Conservation (phyloP, 2,113 vertebrate genomes). For the Motacilla alba region DNA sequence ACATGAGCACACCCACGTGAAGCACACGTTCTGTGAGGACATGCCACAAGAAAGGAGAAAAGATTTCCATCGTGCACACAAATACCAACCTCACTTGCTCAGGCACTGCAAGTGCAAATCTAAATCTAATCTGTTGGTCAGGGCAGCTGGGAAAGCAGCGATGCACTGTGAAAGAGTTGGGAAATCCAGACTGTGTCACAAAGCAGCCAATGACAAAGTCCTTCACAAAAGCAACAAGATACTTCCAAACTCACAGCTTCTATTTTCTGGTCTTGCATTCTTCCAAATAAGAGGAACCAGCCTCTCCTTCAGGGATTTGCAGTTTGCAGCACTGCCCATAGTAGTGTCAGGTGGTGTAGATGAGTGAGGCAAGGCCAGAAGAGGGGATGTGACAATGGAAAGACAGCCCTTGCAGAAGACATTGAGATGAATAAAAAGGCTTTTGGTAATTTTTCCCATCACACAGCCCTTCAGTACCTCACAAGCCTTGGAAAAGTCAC, state of each 20-base stretch:
- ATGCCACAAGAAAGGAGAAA: accelerated
- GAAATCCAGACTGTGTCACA: not conserved
- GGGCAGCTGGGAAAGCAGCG: not conserved
- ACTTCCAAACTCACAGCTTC: not conserved
- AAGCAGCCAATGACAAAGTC: not conserved
- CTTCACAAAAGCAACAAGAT: not conserved
- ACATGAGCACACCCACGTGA: accelerated
- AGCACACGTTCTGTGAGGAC: accelerated
- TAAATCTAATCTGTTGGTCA: accelerated
- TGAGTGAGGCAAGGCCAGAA: not conserved
- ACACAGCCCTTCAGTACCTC: not conserved
- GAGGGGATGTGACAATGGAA: not conserved
- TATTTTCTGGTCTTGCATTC: too few relatives aligned
- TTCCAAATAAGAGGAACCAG: not conserved
- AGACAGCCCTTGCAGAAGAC: not conserved
- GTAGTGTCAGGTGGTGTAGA: not conserved
- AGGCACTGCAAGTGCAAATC: too few relatives aligned
- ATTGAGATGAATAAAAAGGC: not conserved
- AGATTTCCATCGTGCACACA: accelerated
- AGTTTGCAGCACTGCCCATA: accelerated
- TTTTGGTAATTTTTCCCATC: not conserved
- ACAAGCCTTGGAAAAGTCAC: not conserved
- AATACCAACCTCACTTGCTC: accelerated
- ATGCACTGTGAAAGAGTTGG: accelerated
- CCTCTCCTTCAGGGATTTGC: not conserved